Evolutionary conservation across 2,888 invertebrate species (phyloP).

Genomic region (Tryphoninae sp.): DNA sequence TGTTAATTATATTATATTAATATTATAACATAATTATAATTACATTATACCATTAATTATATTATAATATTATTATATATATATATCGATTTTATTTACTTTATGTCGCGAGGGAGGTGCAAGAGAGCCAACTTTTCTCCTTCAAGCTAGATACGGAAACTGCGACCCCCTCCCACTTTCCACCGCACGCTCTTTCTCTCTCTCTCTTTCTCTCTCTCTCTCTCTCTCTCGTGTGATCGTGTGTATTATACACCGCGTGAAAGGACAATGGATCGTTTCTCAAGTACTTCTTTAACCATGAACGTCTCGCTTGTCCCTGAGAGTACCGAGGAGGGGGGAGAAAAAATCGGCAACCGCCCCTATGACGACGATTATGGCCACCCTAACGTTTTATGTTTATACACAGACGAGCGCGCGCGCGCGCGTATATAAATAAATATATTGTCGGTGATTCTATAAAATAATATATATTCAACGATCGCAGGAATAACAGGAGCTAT

Average conservation of each 20-base stretch:
- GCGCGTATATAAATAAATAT: not conserved
- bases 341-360: slow-evolving; percentile 39
- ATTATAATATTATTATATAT: not conserved
- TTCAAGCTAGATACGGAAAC: slow-evolving; percentile 32
- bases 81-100: slow-evolving; percentile 19
- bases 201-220: not conserved
- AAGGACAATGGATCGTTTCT: slow-evolving; percentile 74
- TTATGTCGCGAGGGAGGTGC: slow-evolving; percentile 33
- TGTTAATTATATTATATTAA: too few species aligned
- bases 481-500: slow-evolving; percentile 26
- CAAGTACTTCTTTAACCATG: slow-evolving; percentile 68
- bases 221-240: slow-evolving; percentile 10
- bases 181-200: not conserved
- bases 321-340: not conserved
- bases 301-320: slow-evolving; percentile 63
- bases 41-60: too few species aligned
- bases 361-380: slow-evolving; percentile 35
- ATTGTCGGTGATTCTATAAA: not conserved
- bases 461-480: slow-evolving; percentile 13
- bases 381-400: slow-evolving; percentile 22
- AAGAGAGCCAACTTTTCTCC: slow-evolving; percentile 2
- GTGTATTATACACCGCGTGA: slow-evolving; percentile 52
- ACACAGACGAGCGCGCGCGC: not conserved
- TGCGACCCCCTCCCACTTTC: not conserved
- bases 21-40: too few species aligned